A percentile compares a stretch with the other conserved stretches of the same genome.
These are phyloP conservation scores for Aphelinus atriplicis DNA, from an alignment of 1,140 invertebrate genomes.

Conservation along the genomic window DNA sequence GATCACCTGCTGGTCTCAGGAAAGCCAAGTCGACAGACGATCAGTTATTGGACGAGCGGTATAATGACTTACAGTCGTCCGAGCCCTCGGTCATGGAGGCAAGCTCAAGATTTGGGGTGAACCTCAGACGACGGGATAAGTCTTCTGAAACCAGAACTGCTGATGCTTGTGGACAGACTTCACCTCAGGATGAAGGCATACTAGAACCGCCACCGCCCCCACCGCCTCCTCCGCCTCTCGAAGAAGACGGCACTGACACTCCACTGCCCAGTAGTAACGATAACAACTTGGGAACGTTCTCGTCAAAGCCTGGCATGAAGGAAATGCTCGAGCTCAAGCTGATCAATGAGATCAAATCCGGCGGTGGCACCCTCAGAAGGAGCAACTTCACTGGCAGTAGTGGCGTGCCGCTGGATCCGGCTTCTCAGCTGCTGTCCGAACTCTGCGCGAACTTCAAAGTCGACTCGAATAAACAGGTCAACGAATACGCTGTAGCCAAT, in stretches of 20 bases:
- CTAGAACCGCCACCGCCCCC: slow-evolving; percentile 57
- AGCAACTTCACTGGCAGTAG: slow-evolving; percentile 36
- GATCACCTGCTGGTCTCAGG: slow-evolving; percentile 24
- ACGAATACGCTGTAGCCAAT: slow-evolving; percentile 58
- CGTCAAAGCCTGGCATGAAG: slow-evolving; percentile 70
- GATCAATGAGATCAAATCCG: slow-evolving; percentile 83
- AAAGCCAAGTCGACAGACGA: slow-evolving; percentile 44
- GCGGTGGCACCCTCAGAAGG: slow-evolving; percentile 51
- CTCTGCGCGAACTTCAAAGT: slow-evolving; percentile 64
- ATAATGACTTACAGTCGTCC: slow-evolving; percentile 71
- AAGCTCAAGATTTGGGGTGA: slow-evolving; percentile 77
- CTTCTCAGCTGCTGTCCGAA: slow-evolving; percentile 82
- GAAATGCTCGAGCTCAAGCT: slow-evolving; percentile 83
- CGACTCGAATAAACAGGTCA: slow-evolving; percentile 50
- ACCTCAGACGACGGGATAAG: slow-evolving; percentile 72
- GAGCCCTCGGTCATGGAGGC: slow-evolving; percentile 77
- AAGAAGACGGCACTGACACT: slow-evolving; percentile 15
- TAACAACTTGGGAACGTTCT: slow-evolving; percentile 45
- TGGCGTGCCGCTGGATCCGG: slow-evolving; percentile 66
- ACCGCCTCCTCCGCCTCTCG: slow-evolving; percentile 38
- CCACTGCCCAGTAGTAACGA: not conserved
- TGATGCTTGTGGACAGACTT: slow-evolving; percentile 23
- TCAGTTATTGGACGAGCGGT: slow-evolving; percentile 54
- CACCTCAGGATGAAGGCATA: slow-evolving; percentile 43
- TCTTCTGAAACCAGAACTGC: not conserved